These are phyloP conservation scores for Drosophila leonis DNA, from an alignment of 2,888 invertebrate genomes.

Conservation along the genomic window DNA sequence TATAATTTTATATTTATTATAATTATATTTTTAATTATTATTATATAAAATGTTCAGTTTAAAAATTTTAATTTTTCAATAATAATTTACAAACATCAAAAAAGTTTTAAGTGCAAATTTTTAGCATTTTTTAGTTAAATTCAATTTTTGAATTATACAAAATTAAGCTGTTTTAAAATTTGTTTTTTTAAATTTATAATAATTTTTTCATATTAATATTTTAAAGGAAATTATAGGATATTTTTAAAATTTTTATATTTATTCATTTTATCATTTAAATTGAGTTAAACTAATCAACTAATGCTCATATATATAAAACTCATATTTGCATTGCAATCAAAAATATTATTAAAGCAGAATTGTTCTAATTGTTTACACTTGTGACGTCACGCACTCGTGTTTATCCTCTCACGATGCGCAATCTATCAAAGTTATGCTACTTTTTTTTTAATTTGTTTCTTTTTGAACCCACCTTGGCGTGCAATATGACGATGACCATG, in stretches of 20 bases:
- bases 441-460: background rate
- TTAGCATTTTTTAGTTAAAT: too few species aligned
- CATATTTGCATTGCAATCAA: background rate
- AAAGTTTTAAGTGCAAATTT: too few species aligned
- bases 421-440: background rate
- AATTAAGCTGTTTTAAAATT: background rate
- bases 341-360: background rate
- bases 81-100: background rate
- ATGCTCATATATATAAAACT: background rate
- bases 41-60: too few species aligned
- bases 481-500: constrained; percentile 98
- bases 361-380: background rate
- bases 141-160: background rate
- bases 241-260: too few species aligned
- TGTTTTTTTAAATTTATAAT: too few species aligned
- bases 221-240: too few species aligned
- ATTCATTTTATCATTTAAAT: background rate
- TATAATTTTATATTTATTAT: too few species aligned
- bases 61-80: background rate
- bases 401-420: constrained; percentile 4
- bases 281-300: background rate
- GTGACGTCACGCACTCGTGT: constrained; percentile 23
- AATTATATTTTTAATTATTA: background rate
- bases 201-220: too few species aligned
- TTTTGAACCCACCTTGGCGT: constrained; percentile 90